phyloP scores from a whole-genome alignment of 2,888 invertebrate species.

The Tridacna crocea region DNA sequence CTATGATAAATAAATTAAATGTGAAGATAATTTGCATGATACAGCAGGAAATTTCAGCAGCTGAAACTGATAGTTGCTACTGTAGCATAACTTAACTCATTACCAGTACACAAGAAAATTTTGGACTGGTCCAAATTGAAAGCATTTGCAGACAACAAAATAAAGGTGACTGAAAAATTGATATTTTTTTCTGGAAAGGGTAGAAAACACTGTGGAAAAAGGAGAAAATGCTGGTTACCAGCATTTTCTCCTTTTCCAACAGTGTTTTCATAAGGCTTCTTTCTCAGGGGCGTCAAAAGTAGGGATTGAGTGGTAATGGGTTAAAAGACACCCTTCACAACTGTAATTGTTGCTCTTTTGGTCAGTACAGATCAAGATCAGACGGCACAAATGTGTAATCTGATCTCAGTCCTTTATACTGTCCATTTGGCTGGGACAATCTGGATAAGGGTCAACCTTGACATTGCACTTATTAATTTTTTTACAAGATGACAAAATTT shows the following conservation, averaged over 20 bases:
- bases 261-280: slow-evolving; percentile 1
- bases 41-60: slow-evolving; percentile 17
- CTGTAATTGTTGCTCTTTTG: no score
- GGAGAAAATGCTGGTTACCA: slow-evolving; percentile 4
- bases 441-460: no score
- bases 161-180: not conserved
- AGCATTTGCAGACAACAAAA: not conserved
- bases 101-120: no score
- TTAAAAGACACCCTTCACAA: no score
- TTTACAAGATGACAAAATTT: no score
- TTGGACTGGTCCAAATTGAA: no score
- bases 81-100: no score
- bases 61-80: slow-evolving; percentile 4
- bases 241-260: not conserved
- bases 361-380: not conserved
- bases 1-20: slow-evolving; percentile 31
- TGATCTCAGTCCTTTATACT: not conserved
- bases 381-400: not conserved
- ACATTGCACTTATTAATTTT: no score
- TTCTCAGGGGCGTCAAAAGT: not conserved
- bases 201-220: no score
- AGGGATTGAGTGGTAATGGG: not conserved
- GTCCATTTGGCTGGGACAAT: no score
- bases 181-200: no score
- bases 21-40: slow-evolving; percentile 29